phyloP scores from a whole-genome alignment of 1,140 invertebrate genomes.

The Heliconius hewitsoni region DNA sequence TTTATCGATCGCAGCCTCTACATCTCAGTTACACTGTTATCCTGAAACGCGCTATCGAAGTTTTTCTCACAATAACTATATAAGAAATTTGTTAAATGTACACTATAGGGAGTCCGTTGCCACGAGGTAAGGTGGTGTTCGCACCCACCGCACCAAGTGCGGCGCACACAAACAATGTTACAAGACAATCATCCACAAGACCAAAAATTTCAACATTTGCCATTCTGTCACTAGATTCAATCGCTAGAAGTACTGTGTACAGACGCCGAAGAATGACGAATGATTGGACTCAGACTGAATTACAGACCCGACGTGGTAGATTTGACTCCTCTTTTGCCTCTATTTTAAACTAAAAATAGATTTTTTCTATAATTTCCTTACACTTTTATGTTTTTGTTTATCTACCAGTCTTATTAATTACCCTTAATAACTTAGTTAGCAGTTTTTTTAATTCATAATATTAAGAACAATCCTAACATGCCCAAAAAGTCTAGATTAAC shows the following conservation, averaged over 20 bases:
- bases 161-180: conserved; percentile 50
- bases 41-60: conserved; percentile 8
- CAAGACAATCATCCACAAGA: conserved; percentile 38
- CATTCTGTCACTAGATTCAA: conserved; percentile 73
- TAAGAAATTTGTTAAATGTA: neutral
- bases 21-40: neutral
- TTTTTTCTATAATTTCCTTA: neutral
- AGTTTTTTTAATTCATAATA: no score
- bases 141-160: conserved; percentile 60
- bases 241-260: conserved; percentile 67
- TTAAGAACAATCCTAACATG: no score
- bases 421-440: no score
- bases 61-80: neutral
- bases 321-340: conserved; percentile 64
- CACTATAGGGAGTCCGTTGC: conserved; percentile 57
- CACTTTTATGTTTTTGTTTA: neutral
- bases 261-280: conserved; percentile 69
- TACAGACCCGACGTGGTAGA: conserved; percentile 59
- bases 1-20: neutral
- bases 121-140: conserved; percentile 61
- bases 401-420: no score
- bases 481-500: no score
- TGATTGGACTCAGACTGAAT: conserved; percentile 65
- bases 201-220: conserved; percentile 68
- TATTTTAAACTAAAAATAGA: neutral